Percentiles rank a stretch among this genome's conserved stretches.
Evolutionary conservation across 2,888 invertebrate species (phyloP).

Genomic region (Athripsodes cinereus): DNA sequence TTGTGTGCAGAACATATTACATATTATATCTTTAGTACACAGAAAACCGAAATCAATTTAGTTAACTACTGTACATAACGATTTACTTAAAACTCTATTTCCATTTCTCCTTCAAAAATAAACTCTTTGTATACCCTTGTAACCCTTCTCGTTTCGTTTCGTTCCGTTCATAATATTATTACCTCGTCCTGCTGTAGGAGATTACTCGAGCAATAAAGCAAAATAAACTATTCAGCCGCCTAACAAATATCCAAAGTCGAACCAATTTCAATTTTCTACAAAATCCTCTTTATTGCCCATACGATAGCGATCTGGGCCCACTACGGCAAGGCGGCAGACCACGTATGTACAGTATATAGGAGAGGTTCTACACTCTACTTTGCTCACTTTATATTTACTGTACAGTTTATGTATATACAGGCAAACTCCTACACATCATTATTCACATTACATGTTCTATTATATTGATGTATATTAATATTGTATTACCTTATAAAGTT

Average conservation of each 20-base stretch:
- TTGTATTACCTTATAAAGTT: too few species aligned
- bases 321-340: constrained; percentile 18
- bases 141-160: too few species aligned
- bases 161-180: background rate
- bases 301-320: constrained; percentile 21
- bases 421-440: too few species aligned
- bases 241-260: constrained; percentile 25
- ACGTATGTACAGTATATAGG: too few species aligned
- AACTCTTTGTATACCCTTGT: background rate
- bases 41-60: background rate
- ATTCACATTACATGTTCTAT: too few species aligned
- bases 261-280: constrained; percentile 25
- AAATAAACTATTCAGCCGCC: constrained; percentile 25
- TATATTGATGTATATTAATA: too few species aligned
- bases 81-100: background rate
- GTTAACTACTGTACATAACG: background rate
- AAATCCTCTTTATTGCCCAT: constrained; percentile 24
- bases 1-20: too few species aligned
- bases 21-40: too few species aligned
- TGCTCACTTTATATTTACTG: too few species aligned
- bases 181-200: constrained; percentile 2
- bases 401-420: too few species aligned
- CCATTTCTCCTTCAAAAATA: background rate
- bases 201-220: constrained; percentile 26
- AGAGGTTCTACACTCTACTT: too few species aligned